These are phyloP conservation scores for Turritopsis dohrnii DNA, from an alignment of 30 jellyfish, hydroid and myxozoan genomes.

Conservation along the genomic window DNA sequence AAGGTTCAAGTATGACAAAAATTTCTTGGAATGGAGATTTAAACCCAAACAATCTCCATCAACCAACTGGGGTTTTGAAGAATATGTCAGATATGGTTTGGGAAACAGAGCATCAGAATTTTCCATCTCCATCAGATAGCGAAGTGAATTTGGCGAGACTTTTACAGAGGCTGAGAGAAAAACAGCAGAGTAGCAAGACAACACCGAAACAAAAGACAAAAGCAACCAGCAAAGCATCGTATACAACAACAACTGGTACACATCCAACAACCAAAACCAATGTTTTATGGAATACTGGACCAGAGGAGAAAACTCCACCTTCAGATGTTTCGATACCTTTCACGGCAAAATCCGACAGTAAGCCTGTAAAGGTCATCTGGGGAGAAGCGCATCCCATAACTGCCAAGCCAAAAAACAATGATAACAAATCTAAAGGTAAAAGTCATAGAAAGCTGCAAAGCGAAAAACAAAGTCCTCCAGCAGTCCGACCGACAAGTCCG, in stretches of 20 bases:
- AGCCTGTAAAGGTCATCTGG: conserved; percentile 11
- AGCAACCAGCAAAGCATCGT: not conserved
- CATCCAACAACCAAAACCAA: conserved; percentile 15
- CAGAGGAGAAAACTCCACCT: conserved; percentile 20
- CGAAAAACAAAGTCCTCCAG: not conserved
- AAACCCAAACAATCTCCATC: conserved; percentile 2
- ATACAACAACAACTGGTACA: not conserved
- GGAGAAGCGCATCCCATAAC: conserved; percentile 8
- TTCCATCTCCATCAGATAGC: not conserved
- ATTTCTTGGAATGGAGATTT: conserved; percentile 24
- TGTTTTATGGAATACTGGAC: conserved; percentile 9
- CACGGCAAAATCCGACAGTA: conserved; percentile 6
- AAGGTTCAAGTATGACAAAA: conserved; percentile 27
- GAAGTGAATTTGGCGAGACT: conserved; percentile 19
- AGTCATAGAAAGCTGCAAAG: not conserved
- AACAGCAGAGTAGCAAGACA: not conserved
- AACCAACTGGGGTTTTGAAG: conserved; percentile 11
- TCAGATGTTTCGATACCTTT: not conserved
- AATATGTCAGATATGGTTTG: conserved; percentile 12
- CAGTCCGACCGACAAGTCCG: not conserved
- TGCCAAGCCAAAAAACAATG: not conserved
- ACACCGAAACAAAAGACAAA: not conserved
- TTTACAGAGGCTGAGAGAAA: conserved; percentile 13
- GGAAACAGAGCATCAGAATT: conserved; percentile 6
- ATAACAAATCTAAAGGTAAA: not conserved